Evolutionary conservation across 2,797 vertebrate genomes (phyloP).

Genomic region (Brachyalestes nurse): DNA sequence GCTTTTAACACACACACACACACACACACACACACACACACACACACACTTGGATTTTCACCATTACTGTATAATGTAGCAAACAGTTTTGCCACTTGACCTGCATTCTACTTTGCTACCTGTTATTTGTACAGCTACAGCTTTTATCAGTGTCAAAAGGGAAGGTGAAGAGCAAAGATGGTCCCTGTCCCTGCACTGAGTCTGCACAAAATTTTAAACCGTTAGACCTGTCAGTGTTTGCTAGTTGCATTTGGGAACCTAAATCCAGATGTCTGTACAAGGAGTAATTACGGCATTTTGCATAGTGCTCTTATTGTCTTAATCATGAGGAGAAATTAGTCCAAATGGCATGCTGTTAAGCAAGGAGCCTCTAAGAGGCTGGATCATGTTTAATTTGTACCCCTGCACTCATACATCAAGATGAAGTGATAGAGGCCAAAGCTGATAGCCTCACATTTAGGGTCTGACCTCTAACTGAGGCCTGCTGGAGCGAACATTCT

Average conservation of each 20-base stretch:
- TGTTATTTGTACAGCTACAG: constrained; percentile 25
- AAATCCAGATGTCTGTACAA: constrained; percentile 84
- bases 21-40: too few species aligned
- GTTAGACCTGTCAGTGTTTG: constrained; percentile 63
- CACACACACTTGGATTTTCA: background rate
- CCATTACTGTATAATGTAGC: background rate
- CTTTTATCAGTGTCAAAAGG: constrained; percentile 4
- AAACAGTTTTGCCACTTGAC: background rate
- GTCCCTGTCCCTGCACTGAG: constrained; percentile 58
- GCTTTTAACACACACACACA: background rate
- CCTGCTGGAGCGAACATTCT: constrained; percentile 75
- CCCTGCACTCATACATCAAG: constrained; percentile 84
- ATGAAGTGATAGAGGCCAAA: constrained; percentile 81
- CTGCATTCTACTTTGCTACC: background rate
- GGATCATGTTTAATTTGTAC: constrained; percentile 79
- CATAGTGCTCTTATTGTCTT: constrained; percentile 82
- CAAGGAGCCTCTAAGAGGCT: constrained; percentile 75
- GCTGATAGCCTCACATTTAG: constrained; percentile 79
- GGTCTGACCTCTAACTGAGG: constrained; percentile 74
- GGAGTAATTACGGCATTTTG: constrained; percentile 78
- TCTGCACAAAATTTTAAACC: constrained; percentile 68
- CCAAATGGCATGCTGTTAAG: constrained; percentile 79
- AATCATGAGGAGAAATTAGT: constrained; percentile 76
- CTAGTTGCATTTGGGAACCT: constrained; percentile 73
- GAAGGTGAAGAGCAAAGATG: background rate